A percentile compares a stretch with the other conserved stretches of the same genome.
Conservation (phyloP, 2,113 vertebrate genomes). For the Pithys albifrons region DNA sequence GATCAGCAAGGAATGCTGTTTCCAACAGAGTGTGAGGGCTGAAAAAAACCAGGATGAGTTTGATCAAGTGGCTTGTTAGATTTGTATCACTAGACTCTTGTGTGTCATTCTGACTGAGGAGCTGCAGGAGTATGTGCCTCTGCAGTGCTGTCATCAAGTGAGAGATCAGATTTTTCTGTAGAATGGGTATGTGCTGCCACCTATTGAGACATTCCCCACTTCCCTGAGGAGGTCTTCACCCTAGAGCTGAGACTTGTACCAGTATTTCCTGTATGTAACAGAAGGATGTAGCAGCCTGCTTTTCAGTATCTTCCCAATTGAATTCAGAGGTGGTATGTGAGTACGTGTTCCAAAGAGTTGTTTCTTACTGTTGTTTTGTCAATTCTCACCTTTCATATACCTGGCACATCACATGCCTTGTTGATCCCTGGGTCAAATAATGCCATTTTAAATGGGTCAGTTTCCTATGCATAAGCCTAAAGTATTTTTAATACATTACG, state of each 20-base stretch:
- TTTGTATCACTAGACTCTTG: accelerated
- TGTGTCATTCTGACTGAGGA: background rate
- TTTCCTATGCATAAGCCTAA: background rate
- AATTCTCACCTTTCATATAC: background rate
- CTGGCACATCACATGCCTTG: accelerated
- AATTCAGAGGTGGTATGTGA: background rate
- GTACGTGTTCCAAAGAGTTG: background rate
- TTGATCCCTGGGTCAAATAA: background rate
- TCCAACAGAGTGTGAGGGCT: background rate
- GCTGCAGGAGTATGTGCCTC: background rate
- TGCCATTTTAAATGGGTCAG: background rate
- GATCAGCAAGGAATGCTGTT: background rate
- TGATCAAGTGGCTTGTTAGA: background rate
- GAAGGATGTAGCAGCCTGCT: background rate
- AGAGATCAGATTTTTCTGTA: accelerated
- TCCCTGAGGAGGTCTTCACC: background rate
- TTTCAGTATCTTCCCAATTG: background rate
- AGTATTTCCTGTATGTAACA: background rate
- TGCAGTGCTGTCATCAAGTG: background rate
- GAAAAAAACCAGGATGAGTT: background rate
- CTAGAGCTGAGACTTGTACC: accelerated
- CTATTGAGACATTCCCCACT: background rate
- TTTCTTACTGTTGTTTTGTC: background rate
- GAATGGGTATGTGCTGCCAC: background rate
- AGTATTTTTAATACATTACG: background rate